phyloP scores from a whole-genome alignment of 2,888 invertebrate species.

The Cephus pulcher region DNA sequence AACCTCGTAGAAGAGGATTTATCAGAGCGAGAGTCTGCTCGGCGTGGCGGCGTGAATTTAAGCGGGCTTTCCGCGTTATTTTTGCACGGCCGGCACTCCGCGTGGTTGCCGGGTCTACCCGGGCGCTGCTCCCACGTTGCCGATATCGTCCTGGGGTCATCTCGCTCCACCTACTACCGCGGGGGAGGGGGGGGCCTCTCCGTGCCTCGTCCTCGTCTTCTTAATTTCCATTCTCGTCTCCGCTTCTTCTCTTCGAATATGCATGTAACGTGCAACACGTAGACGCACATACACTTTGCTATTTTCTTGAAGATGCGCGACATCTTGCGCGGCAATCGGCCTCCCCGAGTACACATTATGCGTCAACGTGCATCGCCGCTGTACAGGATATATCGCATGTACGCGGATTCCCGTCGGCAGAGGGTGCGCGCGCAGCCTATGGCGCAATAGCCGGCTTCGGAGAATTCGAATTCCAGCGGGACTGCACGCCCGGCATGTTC shows the following conservation, averaged over 20 bases:
- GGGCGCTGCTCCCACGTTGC: slow-evolving; percentile 35
- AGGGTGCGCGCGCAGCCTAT: too few species aligned
- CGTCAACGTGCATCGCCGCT: neutral
- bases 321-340: neutral
- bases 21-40: neutral
- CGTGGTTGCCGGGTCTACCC: slow-evolving; percentile 50
- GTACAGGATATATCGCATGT: neutral
- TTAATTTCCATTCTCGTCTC: too few species aligned
- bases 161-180: slow-evolving; percentile 28
- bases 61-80: slow-evolving; percentile 52
- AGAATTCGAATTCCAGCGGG: neutral
- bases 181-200: neutral
- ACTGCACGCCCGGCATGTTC: neutral
- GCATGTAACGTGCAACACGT: neutral
- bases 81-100: slow-evolving; percentile 42
- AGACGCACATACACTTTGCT: neutral
- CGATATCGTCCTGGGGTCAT: slow-evolving; percentile 44
- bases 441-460: neutral
- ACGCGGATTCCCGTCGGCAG: neutral
- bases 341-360: neutral
- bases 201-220: slow-evolving; percentile 19
- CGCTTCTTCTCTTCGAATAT: neutral
- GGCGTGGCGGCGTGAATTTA: slow-evolving; percentile 35
- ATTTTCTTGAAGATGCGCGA: neutral
- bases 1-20: neutral